phyloP scores from a whole-genome alignment of 2,113 vertebrate genomes.

The Oxyruncus cristatus region DNA sequence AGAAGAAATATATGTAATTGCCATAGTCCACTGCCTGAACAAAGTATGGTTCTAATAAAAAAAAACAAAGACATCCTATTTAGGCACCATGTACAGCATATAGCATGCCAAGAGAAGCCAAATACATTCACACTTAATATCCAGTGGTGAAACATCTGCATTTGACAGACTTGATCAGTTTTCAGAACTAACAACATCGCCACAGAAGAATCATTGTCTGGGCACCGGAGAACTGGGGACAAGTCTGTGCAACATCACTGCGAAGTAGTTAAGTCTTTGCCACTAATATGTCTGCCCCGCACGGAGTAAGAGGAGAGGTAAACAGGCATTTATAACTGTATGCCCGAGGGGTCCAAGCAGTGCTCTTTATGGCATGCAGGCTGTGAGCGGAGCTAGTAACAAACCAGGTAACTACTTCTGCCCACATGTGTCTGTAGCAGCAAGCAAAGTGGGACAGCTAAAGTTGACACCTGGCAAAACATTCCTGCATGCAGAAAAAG shows the following conservation, averaged over 20 bases:
- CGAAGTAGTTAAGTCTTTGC: not conserved
- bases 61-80: not conserved
- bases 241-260: not conserved
- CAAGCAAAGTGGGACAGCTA: not conserved
- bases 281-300: rapidly evolving
- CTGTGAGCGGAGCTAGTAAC: not conserved
- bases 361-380: not conserved
- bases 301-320: not conserved
- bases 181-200: not conserved
- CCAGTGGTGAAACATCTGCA: not conserved
- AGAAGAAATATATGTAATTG: conserved; percentile 98
- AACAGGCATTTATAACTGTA: not conserved
- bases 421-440: not conserved
- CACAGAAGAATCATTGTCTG: not conserved
- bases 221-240: not conserved
- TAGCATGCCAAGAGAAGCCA: not conserved
- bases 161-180: not conserved
- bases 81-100: not conserved
- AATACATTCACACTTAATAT: not conserved
- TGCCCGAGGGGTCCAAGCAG: not conserved
- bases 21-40: conserved; percentile 94
- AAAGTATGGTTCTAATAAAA: conserved; percentile 92
- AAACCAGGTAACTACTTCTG: not conserved
- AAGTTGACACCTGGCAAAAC: conserved; percentile 41
- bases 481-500: not conserved